A percentile compares a stretch with the other conserved stretches of the same genome.
phyloP scores from a whole-genome alignment of 2,888 invertebrate species.

The Gibbula magus region DNA sequence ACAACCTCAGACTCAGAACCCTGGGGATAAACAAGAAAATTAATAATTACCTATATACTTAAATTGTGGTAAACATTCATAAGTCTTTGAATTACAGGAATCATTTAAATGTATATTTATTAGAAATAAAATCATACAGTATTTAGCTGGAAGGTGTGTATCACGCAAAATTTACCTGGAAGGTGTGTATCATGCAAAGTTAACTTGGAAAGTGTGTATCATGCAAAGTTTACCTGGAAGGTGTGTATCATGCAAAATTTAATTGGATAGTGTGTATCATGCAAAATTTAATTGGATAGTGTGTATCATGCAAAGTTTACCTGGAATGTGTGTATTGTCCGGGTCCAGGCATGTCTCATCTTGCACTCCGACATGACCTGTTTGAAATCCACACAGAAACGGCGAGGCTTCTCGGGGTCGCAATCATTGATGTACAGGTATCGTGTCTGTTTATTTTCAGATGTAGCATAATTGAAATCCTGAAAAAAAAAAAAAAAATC shows the following conservation, averaged over 20 bases:
- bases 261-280: not conserved
- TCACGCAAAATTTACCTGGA: not conserved
- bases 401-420: conserved; percentile 46
- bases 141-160: no score
- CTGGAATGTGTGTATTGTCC: conserved; percentile 72
- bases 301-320: conserved; percentile 37
- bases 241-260: not conserved
- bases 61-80: no score
- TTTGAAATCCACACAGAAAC: conserved; percentile 51
- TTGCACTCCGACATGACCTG: conserved; percentile 56
- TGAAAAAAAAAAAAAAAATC: not conserved
- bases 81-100: no score
- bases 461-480: conserved; percentile 27
- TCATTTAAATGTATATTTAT: no score
- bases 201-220: not conserved
- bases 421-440: conserved; percentile 55
- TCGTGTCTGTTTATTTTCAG: conserved; percentile 14
- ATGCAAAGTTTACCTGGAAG: not conserved
- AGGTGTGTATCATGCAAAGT: not conserved
- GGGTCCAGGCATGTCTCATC: conserved; percentile 68
- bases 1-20: conserved; percentile 69
- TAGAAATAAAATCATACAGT: no score
- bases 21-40: conserved; percentile 37
- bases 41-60: no score
- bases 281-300: not conserved